A percentile compares a stretch with the other conserved stretches of the same genome.
phyloP scores from a whole-genome alignment of 2,888 invertebrate genomes.

The Priocnemis perturbator region DNA sequence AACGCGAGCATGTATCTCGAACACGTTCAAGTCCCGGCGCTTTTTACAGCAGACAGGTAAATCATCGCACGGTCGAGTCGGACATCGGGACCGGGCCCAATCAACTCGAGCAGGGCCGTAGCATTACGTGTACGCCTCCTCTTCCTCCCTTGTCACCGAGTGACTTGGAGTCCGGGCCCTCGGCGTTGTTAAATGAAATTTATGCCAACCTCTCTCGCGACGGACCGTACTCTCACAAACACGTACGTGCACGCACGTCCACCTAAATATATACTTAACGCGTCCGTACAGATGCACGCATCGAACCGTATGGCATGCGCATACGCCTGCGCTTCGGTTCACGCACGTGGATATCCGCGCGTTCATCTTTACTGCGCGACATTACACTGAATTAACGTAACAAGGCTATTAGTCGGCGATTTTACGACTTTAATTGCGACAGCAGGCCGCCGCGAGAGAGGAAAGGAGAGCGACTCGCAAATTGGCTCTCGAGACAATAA shows the following conservation, averaged over 20 bases:
- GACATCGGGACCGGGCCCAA: slow-evolving; percentile 27
- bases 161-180: slow-evolving; percentile 18
- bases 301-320: background rate
- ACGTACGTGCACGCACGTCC: no score
- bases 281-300: no score
- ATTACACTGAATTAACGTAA: slow-evolving; percentile 61
- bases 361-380: slow-evolving; percentile 62
- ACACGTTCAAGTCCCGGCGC: background rate
- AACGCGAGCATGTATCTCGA: background rate
- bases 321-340: slow-evolving; percentile 23
- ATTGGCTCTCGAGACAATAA: slow-evolving; percentile 52
- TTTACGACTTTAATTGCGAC: slow-evolving; percentile 65
- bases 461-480: slow-evolving; percentile 34
- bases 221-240: background rate
- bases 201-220: slow-evolving; percentile 50
- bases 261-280: no score
- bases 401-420: slow-evolving; percentile 61
- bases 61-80: slow-evolving; percentile 30
- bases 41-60: slow-evolving; percentile 31
- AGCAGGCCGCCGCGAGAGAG: slow-evolving; percentile 37
- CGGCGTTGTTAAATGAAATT: slow-evolving; percentile 62
- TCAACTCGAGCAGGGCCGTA: slow-evolving; percentile 22
- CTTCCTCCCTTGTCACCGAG: slow-evolving; percentile 1
- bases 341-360: slow-evolving; percentile 17
- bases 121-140: background rate